A percentile compares a stretch with the other conserved stretches of the same genome.
phyloP scores from a whole-genome alignment of 2,113 vertebrate genomes.

The Murina feae region DNA sequence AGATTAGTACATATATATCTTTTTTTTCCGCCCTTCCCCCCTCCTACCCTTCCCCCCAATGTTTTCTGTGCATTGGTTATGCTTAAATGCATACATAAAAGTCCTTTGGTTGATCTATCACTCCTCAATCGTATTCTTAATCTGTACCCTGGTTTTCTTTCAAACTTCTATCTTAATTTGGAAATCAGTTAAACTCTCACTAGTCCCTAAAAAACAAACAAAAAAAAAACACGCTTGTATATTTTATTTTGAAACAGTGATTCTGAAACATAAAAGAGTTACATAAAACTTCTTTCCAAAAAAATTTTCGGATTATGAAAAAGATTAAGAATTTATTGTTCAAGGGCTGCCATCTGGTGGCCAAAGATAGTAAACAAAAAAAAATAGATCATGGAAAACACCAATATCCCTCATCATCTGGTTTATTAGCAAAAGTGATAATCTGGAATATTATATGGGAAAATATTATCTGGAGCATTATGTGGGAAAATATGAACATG shows the following conservation, averaged over 20 bases:
- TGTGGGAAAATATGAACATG: neutral
- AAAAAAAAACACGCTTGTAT: neutral
- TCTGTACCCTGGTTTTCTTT: neutral
- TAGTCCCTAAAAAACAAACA: neutral
- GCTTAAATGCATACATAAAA: too few relatives aligned
- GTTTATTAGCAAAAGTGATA: neutral
- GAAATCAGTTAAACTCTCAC: neutral
- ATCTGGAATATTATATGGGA: neutral
- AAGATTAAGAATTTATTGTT: neutral
- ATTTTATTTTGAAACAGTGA: slow-evolving; percentile 26
- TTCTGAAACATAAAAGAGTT: slow-evolving; percentile 39
- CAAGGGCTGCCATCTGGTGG: slow-evolving; percentile 58
- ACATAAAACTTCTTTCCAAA: neutral
- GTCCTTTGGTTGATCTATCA: too few relatives aligned
- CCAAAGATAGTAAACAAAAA: neutral
- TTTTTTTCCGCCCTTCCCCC: too few relatives aligned
- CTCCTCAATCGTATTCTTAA: neutral
- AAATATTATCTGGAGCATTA: neutral
- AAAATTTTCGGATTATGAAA: neutral
- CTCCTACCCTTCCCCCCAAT: too few relatives aligned
- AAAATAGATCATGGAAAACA: neutral
- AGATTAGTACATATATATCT: too few relatives aligned
- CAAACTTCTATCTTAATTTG: slow-evolving; percentile 17
- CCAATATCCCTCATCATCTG: neutral
- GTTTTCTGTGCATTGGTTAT: too few relatives aligned